These are phyloP conservation scores for Pygoscelis adeliae DNA, from an alignment of 2,113 vertebrate species.

Conservation along the genomic window DNA sequence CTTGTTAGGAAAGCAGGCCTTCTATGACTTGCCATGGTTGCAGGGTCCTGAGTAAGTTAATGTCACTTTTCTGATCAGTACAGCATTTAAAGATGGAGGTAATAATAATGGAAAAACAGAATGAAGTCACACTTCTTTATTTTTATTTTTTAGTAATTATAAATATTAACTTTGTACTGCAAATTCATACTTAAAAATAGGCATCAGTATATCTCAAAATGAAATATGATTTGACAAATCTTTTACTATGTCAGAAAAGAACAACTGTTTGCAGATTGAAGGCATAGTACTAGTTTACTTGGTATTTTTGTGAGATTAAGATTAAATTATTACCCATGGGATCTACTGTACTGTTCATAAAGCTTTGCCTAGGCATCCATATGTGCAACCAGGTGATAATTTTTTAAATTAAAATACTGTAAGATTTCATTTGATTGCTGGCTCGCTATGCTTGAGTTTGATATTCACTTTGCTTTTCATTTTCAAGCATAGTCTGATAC, in stretches of 20 bases:
- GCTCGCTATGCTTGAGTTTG: not conserved
- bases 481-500: not conserved
- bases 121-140: not conserved
- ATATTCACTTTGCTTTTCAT: not conserved
- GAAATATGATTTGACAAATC: not conserved
- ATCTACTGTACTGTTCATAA: not conserved
- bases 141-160: not conserved
- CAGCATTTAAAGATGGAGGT: not conserved
- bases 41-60: not conserved
- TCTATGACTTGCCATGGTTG: not conserved
- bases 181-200: not conserved
- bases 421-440: not conserved
- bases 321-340: not conserved
- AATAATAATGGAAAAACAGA: not conserved
- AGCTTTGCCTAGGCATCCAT: not conserved
- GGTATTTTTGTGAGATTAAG: not conserved
- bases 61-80: not conserved
- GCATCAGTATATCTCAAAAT: not conserved
- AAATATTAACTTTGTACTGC: not conserved
- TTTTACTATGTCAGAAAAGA: not conserved
- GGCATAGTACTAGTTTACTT: not conserved
- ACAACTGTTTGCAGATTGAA: not conserved
- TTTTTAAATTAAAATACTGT: not conserved
- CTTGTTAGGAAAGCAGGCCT: not conserved
- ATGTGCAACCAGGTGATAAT: not conserved